phyloP scores from a whole-genome alignment of 2,113 vertebrate species.

The Ahaetulla prasina region DNA sequence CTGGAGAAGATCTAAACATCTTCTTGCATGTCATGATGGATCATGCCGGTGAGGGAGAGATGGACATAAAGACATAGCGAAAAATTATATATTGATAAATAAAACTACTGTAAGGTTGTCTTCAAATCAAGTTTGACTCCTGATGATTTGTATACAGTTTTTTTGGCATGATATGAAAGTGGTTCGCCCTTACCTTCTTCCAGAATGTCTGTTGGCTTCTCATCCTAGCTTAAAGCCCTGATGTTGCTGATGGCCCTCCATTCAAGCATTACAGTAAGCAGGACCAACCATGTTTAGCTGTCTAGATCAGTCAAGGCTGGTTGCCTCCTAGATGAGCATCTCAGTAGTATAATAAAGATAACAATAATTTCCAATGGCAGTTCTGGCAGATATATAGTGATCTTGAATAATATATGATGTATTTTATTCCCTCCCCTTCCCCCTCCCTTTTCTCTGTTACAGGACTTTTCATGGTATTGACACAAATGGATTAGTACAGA shows the following conservation, averaged over 20 bases:
- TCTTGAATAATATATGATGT: constrained; percentile 9
- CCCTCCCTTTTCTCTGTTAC: constrained; percentile 21
- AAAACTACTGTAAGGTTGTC: background rate
- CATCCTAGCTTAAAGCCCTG: background rate
- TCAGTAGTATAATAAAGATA: background rate
- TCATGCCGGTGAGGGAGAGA: background rate
- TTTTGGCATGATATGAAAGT: background rate
- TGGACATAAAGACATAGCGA: background rate
- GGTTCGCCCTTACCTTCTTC: background rate
- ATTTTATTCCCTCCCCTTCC: constrained; percentile 7
- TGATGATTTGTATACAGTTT: background rate
- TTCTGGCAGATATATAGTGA: background rate
- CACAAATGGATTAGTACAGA: constrained; percentile 89
- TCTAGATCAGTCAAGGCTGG: background rate
- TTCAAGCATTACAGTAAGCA: background rate
- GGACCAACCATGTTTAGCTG: background rate
- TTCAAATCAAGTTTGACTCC: background rate
- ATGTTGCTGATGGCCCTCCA: background rate
- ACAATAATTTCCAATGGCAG: background rate
- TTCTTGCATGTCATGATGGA: background rate
- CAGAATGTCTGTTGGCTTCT: background rate
- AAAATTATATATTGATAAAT: background rate
- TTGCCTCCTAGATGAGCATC: background rate
- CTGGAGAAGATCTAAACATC: background rate
- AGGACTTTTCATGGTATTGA: constrained; percentile 81